phyloP scores from a whole-genome alignment of 2,797 vertebrate species.

The Helicolenus hilgendorfi region DNA sequence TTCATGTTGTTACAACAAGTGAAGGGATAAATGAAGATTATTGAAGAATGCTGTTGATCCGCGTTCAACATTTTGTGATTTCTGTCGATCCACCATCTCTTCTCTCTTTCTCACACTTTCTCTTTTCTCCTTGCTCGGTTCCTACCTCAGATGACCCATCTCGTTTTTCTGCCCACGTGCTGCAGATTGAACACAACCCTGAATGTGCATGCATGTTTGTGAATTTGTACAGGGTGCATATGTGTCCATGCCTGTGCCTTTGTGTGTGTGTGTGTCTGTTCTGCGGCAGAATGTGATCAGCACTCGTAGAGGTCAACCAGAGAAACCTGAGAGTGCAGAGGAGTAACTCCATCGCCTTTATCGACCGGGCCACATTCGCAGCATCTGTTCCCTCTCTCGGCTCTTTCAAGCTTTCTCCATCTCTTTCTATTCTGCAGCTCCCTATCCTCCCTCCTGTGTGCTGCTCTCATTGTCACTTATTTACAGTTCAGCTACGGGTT shows the following conservation, averaged over 20 bases:
- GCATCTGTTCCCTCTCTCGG: constrained; percentile 81
- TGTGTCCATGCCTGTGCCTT: not conserved
- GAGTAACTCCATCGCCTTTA: constrained; percentile 90
- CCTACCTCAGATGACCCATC: constrained; percentile 35
- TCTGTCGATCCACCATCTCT: not conserved
- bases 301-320: constrained; percentile 87
- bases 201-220: constrained; percentile 19
- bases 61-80: not conserved
- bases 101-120: not conserved
- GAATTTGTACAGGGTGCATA: not conserved
- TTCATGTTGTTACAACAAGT: constrained; percentile 9
- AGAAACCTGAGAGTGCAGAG: constrained; percentile 85
- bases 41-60: not conserved
- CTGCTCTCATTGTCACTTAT: not conserved
- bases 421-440: constrained; percentile 33
- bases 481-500: not conserved
- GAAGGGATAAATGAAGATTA: not conserved
- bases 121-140: constrained; percentile 32
- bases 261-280: constrained; percentile 39
- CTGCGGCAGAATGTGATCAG: constrained; percentile 87
- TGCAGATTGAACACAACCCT: constrained; percentile 35
- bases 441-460: not conserved
- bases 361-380: constrained; percentile 83
- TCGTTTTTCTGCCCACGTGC: constrained; percentile 33
- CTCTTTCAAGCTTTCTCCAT: constrained; percentile 45